Evolutionary conservation across 2,888 invertebrate genomes (phyloP).

Genomic region (Oscheius myriophilus): DNA sequence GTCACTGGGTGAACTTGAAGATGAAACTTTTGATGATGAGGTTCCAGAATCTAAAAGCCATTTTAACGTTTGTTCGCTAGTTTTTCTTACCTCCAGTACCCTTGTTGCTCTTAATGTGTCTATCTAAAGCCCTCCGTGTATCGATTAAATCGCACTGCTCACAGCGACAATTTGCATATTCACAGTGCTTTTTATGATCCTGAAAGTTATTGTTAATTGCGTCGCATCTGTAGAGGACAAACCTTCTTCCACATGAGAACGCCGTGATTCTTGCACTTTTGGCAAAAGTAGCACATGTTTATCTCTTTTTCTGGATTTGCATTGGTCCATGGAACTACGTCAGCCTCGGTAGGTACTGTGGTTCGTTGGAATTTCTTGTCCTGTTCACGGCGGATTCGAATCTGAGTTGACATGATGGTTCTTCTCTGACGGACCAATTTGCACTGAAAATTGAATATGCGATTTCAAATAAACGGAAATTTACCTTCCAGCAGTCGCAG

Average conservation of each 20-base stretch:
- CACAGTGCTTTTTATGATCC: slow-evolving; percentile 67
- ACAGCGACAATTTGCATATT: slow-evolving; percentile 60
- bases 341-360: slow-evolving; percentile 57
- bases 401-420: slow-evolving; percentile 67
- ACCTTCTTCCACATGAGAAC: slow-evolving; percentile 67
- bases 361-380: slow-evolving; percentile 67
- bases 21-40: slow-evolving; percentile 28
- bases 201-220: slow-evolving; percentile 26
- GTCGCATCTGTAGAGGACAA: no score
- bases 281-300: slow-evolving; percentile 67
- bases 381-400: slow-evolving; percentile 66
- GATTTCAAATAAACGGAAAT: background rate
- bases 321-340: slow-evolving; percentile 54
- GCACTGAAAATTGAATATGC: slow-evolving; percentile 49
- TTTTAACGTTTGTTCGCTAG: background rate
- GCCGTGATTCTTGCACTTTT: slow-evolving; percentile 69
- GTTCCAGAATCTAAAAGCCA: slow-evolving; percentile 4
- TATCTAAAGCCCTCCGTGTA: slow-evolving; percentile 63
- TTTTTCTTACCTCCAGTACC: slow-evolving; percentile 9
- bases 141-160: slow-evolving; percentile 66
- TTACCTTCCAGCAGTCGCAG: slow-evolving; percentile 59
- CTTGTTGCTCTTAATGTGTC: slow-evolving; percentile 58
- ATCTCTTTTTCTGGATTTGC: slow-evolving; percentile 30
- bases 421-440: slow-evolving; percentile 63
- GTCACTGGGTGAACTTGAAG: slow-evolving; percentile 14